Conservation (phyloP, 1,140 invertebrate genomes). For the Aphidius gifuensis region DNA sequence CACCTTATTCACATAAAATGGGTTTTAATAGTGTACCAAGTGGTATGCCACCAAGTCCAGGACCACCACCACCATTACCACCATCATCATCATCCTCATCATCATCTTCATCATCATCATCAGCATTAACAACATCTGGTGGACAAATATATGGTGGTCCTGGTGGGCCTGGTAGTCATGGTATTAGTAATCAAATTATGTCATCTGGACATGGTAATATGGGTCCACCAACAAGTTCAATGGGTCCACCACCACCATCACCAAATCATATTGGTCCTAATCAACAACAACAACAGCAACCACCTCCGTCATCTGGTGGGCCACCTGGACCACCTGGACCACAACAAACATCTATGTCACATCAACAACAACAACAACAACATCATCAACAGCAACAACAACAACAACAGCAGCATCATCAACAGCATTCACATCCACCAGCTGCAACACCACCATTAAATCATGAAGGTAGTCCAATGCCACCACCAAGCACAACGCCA, state of each 20-base stretch:
- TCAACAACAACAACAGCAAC: neutral
- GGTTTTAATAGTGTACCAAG: conserved; percentile 50
- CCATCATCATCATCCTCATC: too few species aligned
- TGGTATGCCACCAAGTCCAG: conserved; percentile 48
- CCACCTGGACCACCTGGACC: conserved; percentile 41
- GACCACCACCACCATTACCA: conserved; percentile 30
- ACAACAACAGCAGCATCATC: neutral
- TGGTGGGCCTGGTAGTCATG: conserved; percentile 52
- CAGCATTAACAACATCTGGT: conserved; percentile 37
- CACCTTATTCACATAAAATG: conserved; percentile 54
- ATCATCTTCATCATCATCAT: conserved; percentile 32
- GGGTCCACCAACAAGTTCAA: conserved; percentile 50
- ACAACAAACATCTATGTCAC: conserved; percentile 50
- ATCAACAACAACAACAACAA: conserved; percentile 24
- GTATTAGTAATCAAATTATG: neutral
- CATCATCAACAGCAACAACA: conserved; percentile 26
- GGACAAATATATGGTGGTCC: conserved; percentile 48
- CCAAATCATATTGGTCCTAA: conserved; percentile 59
- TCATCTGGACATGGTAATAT: conserved; percentile 43
- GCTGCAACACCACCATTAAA: conserved; percentile 52
- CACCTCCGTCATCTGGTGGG: neutral
- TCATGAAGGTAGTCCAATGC: conserved; percentile 59
- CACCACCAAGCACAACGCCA: conserved; percentile 60
- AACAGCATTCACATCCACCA: conserved; percentile 31
- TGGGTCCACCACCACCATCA: conserved; percentile 57